Evolutionary conservation across 2,888 invertebrate genomes (phyloP).

Genomic region (Acrocera orbiculus): DNA sequence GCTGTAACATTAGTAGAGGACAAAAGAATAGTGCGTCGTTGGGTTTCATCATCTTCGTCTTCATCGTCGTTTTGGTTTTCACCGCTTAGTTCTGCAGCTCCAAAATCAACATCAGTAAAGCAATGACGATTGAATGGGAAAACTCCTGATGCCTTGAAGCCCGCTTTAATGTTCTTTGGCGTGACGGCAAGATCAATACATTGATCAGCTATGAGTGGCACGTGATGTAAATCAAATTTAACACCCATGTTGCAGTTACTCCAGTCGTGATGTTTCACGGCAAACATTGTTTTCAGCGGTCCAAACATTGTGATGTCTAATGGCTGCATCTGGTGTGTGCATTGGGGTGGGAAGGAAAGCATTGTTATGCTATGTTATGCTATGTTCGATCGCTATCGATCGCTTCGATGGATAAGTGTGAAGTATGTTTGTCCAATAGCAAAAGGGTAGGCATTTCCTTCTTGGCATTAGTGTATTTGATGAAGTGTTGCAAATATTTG

Average conservation of each 20-base stretch:
- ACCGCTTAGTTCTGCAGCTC: not conserved
- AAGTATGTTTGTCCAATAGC: constrained; percentile 12
- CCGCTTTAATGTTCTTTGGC: constrained; percentile 57
- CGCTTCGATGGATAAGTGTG: constrained; percentile 10
- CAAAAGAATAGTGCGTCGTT: not conserved
- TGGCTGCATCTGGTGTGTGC: constrained; percentile 3
- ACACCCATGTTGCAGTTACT: not conserved
- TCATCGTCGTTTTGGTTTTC: not conserved
- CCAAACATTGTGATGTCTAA: constrained; percentile 1
- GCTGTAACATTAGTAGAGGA: not conserved
- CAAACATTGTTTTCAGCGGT: not conserved
- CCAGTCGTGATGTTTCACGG: not conserved
- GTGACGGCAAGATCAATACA: constrained; percentile 56
- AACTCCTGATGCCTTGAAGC: constrained; percentile 28
- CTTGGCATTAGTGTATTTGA: not conserved
- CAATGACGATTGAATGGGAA: not conserved
- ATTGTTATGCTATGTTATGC: no score
- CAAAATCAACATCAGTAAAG: not conserved
- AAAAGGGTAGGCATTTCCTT: constrained; percentile 8
- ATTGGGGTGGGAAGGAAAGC: constrained; percentile 2
- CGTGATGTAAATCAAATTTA: not conserved
- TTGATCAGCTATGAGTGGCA: not conserved
- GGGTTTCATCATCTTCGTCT: not conserved
- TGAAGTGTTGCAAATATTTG: not conserved
- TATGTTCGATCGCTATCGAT: no score